Evolutionary conservation across 2,888 invertebrate genomes (phyloP), one percentile per base, ranked within the genome.

Genomic region (Pristionchus japonicus): DNA sequence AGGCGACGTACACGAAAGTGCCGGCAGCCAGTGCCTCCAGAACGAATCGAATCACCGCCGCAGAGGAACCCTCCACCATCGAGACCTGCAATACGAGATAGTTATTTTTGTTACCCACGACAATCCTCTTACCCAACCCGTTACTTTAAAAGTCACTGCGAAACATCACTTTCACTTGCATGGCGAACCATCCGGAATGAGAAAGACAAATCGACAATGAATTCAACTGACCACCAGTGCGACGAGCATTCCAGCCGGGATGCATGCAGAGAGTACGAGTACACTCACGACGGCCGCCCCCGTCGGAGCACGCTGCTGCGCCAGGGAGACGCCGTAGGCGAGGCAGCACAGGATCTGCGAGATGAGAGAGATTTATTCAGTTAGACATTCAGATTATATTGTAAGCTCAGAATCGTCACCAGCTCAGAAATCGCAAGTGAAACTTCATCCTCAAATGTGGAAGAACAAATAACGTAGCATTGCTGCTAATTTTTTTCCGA

Each of bases 1-100:
- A 92, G 20, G 93, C 91, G 27, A 94, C 94, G 89, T 94, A 93
- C 20, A 94, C 92, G 88, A 94, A 94, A n/a, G 92, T 94, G 49
- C 94, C 92, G 2, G 87, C 87, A 17, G 77, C 87, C 27, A 87
- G 57, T 3, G 61, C 93, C 89, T 94, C 93, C 15, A 94, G 88
- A 67, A 92, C 90, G 88, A 93, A 93, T 37, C 92, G 87, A 20
- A 92, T 86, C 15, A 91, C 67, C 47, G 89, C 89, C 77, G 92
- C 89, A 20, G 89, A 90, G 17, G 91, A 89, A 17, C 90, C 89
- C 52, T 92, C 91, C 43, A 92, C 89, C 77, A 91, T 89, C 64
- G 91, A 90, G 17, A 92, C 90, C 92, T 92, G 17, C 43, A 90
- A 20, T 37, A 70, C 17, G 1, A 20, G 17, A 15, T 47, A 3